Conservation (phyloP, 2,113 vertebrate genomes). For the Malurus melanocephalus region DNA sequence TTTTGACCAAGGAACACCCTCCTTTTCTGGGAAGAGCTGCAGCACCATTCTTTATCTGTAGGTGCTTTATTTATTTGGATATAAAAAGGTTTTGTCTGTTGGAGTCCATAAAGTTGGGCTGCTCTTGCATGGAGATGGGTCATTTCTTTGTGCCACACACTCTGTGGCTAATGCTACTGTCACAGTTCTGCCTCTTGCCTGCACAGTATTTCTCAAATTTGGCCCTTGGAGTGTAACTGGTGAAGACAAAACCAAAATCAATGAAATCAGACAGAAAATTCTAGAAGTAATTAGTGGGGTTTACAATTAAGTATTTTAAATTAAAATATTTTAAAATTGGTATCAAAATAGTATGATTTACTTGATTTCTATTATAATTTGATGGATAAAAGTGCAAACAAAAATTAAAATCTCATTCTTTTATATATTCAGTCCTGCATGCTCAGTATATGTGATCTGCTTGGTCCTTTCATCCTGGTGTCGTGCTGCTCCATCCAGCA, state of each 20-base stretch:
- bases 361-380: not conserved
- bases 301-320: not conserved
- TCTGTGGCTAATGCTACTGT: not conserved
- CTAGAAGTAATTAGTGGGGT: not conserved
- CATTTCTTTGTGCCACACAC: not conserved
- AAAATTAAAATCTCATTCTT: not conserved
- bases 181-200: not conserved
- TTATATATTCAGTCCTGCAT: not conserved
- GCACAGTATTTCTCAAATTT: accelerated
- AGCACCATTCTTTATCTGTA: not conserved
- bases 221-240: not conserved
- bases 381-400: not conserved
- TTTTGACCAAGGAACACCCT: not conserved
- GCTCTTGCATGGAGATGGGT: not conserved
- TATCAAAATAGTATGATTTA: not conserved
- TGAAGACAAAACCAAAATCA: not conserved
- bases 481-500: not conserved
- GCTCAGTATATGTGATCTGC: accelerated
- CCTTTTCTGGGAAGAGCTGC: not conserved
- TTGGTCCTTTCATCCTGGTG: not conserved
- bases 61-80: not conserved
- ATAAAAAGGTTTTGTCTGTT: not conserved
- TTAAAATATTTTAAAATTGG: not conserved
- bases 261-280: not conserved
- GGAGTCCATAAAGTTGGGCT: not conserved